Evolutionary conservation across 2,888 invertebrate species (phyloP).

Genomic region (Chromoteleia sp.): DNA sequence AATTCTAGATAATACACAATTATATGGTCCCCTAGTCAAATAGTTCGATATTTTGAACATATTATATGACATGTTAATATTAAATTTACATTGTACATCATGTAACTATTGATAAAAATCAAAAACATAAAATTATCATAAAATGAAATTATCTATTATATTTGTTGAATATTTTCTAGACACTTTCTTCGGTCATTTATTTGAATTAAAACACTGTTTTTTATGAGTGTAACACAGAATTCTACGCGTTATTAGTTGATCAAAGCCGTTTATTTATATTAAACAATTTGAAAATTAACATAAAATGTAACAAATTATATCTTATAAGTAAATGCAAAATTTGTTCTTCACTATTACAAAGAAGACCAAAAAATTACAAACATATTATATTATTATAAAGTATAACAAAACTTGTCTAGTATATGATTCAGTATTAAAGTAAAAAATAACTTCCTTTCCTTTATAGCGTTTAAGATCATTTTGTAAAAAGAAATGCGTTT

Average conservation of each 20-base stretch:
- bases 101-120: not conserved
- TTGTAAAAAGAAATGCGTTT: not conserved
- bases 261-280: not conserved
- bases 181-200: not conserved
- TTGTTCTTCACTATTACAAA: not conserved
- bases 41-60: slow-evolving; percentile 67
- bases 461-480: slow-evolving; percentile 4
- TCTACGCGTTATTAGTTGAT: not conserved
- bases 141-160: not conserved
- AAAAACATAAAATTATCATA: not conserved
- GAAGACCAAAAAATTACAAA: too few species aligned
- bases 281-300: not conserved
- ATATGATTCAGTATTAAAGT: not conserved
- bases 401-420: too few species aligned
- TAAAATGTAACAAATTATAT: not conserved
- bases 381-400: too few species aligned
- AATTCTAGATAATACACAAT: slow-evolving; percentile 68
- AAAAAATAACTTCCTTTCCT: slow-evolving; percentile 4
- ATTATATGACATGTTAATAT: not conserved
- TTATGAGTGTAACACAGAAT: too few species aligned
- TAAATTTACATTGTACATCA: too few species aligned
- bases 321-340: not conserved
- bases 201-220: too few species aligned
- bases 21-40: slow-evolving; percentile 77
- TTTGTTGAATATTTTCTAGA: not conserved